Percentiles rank a stretch among this genome's conserved stretches.
These are phyloP conservation scores for Nansenia antarctica DNA, from an alignment of 2,113 vertebrate genomes.

Conservation along the genomic window DNA sequence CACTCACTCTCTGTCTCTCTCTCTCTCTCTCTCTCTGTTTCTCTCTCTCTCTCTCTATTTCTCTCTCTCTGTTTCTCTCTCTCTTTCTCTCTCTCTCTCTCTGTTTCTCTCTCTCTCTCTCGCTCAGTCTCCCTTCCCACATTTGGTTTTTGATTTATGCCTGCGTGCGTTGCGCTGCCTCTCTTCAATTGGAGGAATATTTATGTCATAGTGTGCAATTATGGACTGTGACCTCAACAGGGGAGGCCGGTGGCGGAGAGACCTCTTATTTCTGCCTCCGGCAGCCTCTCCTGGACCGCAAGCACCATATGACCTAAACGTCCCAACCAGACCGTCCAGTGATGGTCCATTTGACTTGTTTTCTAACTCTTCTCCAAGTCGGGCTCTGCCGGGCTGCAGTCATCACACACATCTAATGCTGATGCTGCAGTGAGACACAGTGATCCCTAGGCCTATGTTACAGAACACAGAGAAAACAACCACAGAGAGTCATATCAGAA, in stretches of 20 bases:
- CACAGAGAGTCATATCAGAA: not conserved
- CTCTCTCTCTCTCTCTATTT: not conserved
- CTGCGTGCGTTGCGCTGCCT: constrained; percentile 27
- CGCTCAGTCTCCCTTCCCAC: not conserved
- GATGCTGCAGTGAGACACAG: too few species aligned
- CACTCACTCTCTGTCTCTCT: not conserved
- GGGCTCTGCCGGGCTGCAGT: not conserved
- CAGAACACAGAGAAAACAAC: not conserved
- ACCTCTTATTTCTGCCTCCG: too few species aligned
- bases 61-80: constrained; percentile 8
- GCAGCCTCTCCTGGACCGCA: too few species aligned
- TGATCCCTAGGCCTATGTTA: too few species aligned
- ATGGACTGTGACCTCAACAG: constrained; percentile 50
- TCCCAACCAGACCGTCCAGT: constrained; percentile 34
- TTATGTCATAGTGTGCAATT: constrained; percentile 55
- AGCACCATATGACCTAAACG: constrained; percentile 40
- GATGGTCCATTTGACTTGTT: constrained; percentile 35
- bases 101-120: constrained; percentile 1
- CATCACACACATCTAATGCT: not conserved
- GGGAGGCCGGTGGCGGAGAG: too few species aligned
- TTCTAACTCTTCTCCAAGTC: too few species aligned
- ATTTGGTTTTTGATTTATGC: constrained; percentile 54
- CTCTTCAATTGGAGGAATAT: constrained; percentile 49
- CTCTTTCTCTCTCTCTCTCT: not conserved
- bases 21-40: constrained; percentile 7